Evolutionary conservation across 2,113 vertebrate species (phyloP), one percentile per base, ranked within the genome.

Genomic region (Chamaetylas fuelleborni): DNA sequence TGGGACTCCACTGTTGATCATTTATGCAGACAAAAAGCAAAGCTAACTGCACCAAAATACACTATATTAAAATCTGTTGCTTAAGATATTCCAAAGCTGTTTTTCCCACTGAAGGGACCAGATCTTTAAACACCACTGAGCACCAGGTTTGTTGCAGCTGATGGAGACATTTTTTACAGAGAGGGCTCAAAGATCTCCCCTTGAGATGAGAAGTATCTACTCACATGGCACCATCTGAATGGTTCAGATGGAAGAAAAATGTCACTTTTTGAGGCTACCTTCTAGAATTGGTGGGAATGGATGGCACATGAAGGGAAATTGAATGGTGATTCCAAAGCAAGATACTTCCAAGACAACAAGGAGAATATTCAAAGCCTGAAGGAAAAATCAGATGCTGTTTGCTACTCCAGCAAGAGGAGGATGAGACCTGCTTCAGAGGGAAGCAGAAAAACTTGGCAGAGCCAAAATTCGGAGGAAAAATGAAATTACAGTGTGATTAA

Each of bases 381-480:
- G 65, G 57, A 31, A n/a, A 79, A 60, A 50, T 19, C 29, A 51
- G 34, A 6, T 29, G n/a, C 25, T 72, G 6, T 14, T 82, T 87
- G 42, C 76, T 62, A 15, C 29, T 13, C 5, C 5, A 73, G 58
- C 50, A 77, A 70, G 11, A n/a, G 38, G 15, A 83, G 23, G 38
- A 3, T 71, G 64, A 40, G 42, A 70, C 2, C 12, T 23, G 15
- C 40, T 51, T 47, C 38, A 19, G 31, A 74, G 26, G 9, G 64
- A 61, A 42, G 19, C 2, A 0, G 25, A 36, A 67, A 56, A 77
- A 28, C 19, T 4, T 74, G 65, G 65, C 34, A 85, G 66, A 69
- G 34, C 4, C 47, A 70, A 91, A 91, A 54, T 1, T 5, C 12
- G 19, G 5, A 6, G 5, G 6, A 0, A 2, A 13, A 77, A 24